A percentile compares a stretch with the other conserved stretches of the same genome.
These are phyloP conservation scores for Hofmannophila pseudospretella DNA, from an alignment of 2,888 invertebrate species.

Conservation along the genomic window DNA sequence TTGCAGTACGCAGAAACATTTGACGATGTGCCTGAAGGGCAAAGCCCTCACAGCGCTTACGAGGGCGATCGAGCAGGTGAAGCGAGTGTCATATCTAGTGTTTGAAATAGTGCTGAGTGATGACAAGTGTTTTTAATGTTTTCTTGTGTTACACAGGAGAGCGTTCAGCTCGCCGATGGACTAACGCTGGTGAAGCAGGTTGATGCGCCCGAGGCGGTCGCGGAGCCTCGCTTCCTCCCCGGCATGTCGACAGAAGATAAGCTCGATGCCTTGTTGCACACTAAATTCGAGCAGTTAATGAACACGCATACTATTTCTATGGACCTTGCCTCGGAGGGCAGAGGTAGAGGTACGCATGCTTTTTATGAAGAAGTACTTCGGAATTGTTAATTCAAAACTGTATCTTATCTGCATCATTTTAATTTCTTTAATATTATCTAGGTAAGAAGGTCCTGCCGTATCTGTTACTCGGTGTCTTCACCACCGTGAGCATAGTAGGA, in stretches of 20 bases:
- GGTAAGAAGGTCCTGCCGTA: constrained; percentile 78
- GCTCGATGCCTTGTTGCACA: constrained; percentile 68
- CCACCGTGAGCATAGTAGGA: constrained; percentile 82
- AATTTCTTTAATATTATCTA: constrained; percentile 19
- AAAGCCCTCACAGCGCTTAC: constrained; percentile 78
- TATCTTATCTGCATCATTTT: background rate
- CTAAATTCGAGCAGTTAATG: constrained; percentile 78
- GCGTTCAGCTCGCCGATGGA: constrained; percentile 79
- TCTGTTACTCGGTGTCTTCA: constrained; percentile 79
- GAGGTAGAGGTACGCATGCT: constrained; percentile 61
- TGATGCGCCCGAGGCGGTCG: constrained; percentile 67
- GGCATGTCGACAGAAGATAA: constrained; percentile 77
- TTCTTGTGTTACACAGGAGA: constrained; percentile 68
- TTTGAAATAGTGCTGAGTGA: constrained; percentile 27
- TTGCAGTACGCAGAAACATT: constrained; percentile 79
- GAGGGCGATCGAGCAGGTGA: constrained; percentile 79
- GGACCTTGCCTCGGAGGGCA: constrained; percentile 76
- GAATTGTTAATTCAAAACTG: too few species aligned
- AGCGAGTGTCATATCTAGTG: constrained; percentile 23
- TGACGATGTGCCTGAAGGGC: constrained; percentile 79
- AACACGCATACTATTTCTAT: constrained; percentile 81
- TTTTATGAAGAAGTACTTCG: background rate
- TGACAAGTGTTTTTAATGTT: constrained; percentile 34
- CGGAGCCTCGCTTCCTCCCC: constrained; percentile 77
- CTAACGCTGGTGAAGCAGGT: constrained; percentile 79